Percentiles rank a stretch among this genome's conserved stretches.
phyloP scores from a whole-genome alignment of 2,888 invertebrate genomes.

The Gastrophysa polygoni region DNA sequence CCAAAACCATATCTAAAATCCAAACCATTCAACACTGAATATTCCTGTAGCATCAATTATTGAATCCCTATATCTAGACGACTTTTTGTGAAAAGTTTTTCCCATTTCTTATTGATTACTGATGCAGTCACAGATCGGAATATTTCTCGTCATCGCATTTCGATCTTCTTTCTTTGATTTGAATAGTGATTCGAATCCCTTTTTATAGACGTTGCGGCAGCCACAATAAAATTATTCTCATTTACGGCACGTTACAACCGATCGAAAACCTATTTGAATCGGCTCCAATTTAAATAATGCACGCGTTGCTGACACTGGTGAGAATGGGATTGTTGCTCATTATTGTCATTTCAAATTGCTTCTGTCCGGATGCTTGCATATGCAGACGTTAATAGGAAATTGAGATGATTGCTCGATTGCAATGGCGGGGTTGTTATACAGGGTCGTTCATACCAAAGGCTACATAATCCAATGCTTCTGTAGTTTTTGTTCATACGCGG shows the following conservation, averaged over 20 bases:
- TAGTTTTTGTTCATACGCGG: no score
- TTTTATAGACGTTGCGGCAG: constrained; percentile 6
- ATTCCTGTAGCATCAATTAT: no score
- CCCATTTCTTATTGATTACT: neutral
- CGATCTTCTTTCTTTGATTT: neutral
- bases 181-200: neutral
- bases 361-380: neutral
- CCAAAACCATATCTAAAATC: neutral
- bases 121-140: neutral
- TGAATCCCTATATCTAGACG: no score
- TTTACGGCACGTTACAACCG: constrained; percentile 31
- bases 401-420: no score
- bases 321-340: neutral
- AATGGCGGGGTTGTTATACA: no score
- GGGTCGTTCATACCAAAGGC: no score
- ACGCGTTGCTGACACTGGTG: neutral
- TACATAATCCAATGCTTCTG: no score
- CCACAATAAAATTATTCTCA: constrained; percentile 28
- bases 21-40: neutral
- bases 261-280: constrained; percentile 42
- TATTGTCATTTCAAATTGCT: neutral
- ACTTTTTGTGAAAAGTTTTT: no score
- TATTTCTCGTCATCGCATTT: neutral
- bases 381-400: neutral
- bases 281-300: constrained; percentile 16